Conservation (phyloP, 2,113 vertebrate species). For the Xiphophorus maculatus region DNA sequence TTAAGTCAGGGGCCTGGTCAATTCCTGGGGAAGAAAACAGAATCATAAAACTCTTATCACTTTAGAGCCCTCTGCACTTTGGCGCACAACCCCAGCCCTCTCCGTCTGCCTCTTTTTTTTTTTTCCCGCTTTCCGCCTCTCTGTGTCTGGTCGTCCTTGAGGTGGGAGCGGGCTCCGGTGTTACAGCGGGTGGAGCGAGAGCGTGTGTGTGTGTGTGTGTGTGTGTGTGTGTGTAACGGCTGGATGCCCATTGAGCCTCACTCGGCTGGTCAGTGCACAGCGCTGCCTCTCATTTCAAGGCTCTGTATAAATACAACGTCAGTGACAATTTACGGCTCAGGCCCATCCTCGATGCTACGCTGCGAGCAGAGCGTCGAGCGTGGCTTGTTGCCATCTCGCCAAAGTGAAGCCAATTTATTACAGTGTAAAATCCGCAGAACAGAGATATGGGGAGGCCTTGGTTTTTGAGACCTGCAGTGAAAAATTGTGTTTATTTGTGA, state of each 20-base stretch:
- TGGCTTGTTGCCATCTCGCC: slow-evolving; percentile 67
- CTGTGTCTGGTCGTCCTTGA: slow-evolving; percentile 74
- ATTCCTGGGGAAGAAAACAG: slow-evolving; percentile 65
- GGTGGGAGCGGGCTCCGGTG: slow-evolving; percentile 61
- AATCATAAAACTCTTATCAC: slow-evolving; percentile 72
- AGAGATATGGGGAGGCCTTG: slow-evolving; percentile 59
- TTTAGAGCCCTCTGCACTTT: slow-evolving; percentile 59
- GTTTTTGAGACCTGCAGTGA: slow-evolving; percentile 41
- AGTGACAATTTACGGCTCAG: slow-evolving; percentile 78
- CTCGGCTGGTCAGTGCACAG: slow-evolving; percentile 64
- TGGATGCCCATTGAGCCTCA: slow-evolving; percentile 71
- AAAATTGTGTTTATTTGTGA: slow-evolving; percentile 44
- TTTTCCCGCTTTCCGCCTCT: slow-evolving; percentile 15
- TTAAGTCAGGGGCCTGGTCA: slow-evolving; percentile 56
- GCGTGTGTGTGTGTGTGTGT: neutral
- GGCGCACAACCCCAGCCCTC: slow-evolving; percentile 29
- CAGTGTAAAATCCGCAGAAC: slow-evolving; percentile 67
- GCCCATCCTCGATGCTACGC: slow-evolving; percentile 67
- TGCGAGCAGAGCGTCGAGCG: slow-evolving; percentile 55
- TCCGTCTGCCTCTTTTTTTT: slow-evolving; percentile 18
- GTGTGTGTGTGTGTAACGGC: slow-evolving; percentile 24
- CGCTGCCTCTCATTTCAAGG: slow-evolving; percentile 68
- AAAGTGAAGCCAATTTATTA: slow-evolving; percentile 78
- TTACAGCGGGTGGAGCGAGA: slow-evolving; percentile 35
- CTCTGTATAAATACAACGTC: slow-evolving; percentile 75